Conservation (phyloP, 2,113 vertebrate genomes). For the mouse (Mus musculus) region DNA sequence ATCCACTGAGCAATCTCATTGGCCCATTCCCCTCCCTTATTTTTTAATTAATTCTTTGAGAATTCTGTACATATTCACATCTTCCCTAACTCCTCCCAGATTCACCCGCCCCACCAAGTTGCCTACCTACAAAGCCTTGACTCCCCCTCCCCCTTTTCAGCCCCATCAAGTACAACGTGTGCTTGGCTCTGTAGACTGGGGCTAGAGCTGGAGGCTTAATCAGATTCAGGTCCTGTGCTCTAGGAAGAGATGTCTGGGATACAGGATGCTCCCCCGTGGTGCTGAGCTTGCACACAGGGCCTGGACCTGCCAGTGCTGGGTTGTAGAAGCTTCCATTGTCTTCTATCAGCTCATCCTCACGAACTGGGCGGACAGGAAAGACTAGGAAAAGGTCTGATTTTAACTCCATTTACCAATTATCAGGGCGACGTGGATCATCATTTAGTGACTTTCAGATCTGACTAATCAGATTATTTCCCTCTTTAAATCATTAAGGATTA, state of each 20-base stretch:
- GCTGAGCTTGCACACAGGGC: background rate
- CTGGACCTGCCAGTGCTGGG: background rate
- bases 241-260: background rate
- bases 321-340: background rate
- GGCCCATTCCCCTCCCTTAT: background rate
- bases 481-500: background rate
- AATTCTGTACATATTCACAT: background rate
- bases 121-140: background rate
- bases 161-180: background rate
- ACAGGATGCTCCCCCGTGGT: background rate
- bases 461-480: background rate
- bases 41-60: background rate
- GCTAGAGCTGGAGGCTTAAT: background rate
- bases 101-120: background rate
- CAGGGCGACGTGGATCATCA: background rate
- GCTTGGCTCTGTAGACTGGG: background rate
- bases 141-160: rapidly evolving
- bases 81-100: background rate
- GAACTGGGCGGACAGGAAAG: background rate
- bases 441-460: background rate
- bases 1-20: background rate
- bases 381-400: background rate
- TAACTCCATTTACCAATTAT: background rate
- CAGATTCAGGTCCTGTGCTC: background rate
- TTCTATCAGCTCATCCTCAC: background rate